Conservation (phyloP, 2,113 vertebrate genomes). For the Cebus imitator region DNA sequence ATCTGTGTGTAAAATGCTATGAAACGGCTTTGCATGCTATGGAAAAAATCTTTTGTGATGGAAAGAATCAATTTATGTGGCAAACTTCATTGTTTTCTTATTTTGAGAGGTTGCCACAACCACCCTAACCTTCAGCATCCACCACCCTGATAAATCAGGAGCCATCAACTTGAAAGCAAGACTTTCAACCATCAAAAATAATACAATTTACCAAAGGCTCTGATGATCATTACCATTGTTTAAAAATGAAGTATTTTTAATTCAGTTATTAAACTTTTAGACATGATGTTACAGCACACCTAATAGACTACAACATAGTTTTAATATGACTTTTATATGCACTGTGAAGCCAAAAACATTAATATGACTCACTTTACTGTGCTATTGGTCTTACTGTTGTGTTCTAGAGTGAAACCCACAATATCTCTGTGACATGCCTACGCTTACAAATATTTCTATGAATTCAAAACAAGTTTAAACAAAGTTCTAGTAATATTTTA, state of each 20-base stretch:
- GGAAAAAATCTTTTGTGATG: not conserved
- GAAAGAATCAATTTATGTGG: not conserved
- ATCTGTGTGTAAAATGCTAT: not conserved
- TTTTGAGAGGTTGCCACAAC: not conserved
- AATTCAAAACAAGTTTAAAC: not conserved
- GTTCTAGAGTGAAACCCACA: not conserved
- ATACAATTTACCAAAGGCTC: not conserved
- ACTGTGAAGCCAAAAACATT: not conserved
- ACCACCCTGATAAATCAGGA: not conserved
- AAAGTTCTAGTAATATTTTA: not conserved
- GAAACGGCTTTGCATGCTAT: not conserved
- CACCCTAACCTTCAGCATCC: not conserved
- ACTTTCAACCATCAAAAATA: not conserved
- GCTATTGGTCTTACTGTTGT: not conserved
- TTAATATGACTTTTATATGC: not conserved
- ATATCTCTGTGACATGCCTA: not conserved
- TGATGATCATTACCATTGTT: not conserved
- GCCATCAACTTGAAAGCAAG: not conserved
- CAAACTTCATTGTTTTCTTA: not conserved
- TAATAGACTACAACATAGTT: not conserved
- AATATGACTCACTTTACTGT: not conserved
- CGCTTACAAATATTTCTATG: not conserved
- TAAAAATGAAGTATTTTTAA: not conserved
- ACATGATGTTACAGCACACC: not conserved
- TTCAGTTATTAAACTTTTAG: not conserved